Conservation (phyloP, 1,140 invertebrate genomes). For the Drosophila ironensis region DNA sequence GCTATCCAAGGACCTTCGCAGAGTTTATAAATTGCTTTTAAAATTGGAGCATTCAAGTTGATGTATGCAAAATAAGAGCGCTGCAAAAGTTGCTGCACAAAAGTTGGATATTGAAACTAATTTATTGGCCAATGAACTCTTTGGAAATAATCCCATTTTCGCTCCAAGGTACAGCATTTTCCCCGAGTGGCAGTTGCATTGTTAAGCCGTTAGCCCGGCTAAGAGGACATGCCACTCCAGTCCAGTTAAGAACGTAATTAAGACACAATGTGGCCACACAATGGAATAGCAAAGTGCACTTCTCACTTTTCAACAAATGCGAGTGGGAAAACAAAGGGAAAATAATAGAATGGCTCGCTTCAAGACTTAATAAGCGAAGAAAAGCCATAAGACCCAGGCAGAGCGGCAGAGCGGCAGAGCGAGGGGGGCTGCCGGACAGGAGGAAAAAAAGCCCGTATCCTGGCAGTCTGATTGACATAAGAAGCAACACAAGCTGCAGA, state of each 20-base stretch:
- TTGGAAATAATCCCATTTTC: conserved; percentile 25
- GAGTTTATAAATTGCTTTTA: no score
- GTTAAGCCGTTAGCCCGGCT: conserved; percentile 51
- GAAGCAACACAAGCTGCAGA: conserved; percentile 52
- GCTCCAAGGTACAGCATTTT: conserved; percentile 4
- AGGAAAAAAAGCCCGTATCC: conserved; percentile 4
- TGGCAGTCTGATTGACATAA: conserved; percentile 44
- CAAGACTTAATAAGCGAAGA: conserved; percentile 47
- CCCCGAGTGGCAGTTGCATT: conserved; percentile 33
- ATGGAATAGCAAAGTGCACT: conserved; percentile 59
- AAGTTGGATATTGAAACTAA: no score
- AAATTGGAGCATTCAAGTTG: no score
- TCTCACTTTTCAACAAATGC: conserved; percentile 62
- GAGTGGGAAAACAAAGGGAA: conserved; percentile 54
- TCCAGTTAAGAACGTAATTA: conserved; percentile 69
- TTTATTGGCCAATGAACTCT: no score
- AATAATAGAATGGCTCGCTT: conserved; percentile 32
- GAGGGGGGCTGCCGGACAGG: not conserved
- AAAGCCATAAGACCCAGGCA: conserved; percentile 7
- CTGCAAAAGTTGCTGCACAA: no score
- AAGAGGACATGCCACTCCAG: conserved; percentile 51
- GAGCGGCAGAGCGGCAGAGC: no score
- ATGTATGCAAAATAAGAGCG: no score
- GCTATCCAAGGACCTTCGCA: no score
- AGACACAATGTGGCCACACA: conserved; percentile 68